A percentile compares a stretch with the other conserved stretches of the same genome.
Evolutionary conservation across 2,797 vertebrate species (phyloP).

Genomic region (Sciaenops ocellatus): DNA sequence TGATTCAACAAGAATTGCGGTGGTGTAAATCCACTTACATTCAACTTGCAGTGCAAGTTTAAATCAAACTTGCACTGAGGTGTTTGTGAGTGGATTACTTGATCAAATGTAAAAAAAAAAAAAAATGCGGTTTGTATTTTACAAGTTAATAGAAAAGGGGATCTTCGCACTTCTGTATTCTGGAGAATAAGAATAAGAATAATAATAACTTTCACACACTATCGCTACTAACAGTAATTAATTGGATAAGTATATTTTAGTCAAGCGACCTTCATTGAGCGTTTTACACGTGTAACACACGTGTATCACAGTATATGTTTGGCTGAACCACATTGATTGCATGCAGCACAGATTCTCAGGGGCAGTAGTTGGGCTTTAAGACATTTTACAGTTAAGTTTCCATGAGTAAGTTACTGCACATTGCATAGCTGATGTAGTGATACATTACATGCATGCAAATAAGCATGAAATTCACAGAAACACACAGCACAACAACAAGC

Average conservation of each 20-base stretch:
- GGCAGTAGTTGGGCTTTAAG: neutral
- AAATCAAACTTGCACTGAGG: neutral
- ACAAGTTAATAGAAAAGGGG: neutral
- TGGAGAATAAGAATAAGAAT: neutral
- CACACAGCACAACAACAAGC: neutral
- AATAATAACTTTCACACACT: neutral
- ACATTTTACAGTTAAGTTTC: neutral
- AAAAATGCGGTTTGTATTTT: neutral
- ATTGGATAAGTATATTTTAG: neutral
- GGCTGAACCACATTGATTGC: neutral
- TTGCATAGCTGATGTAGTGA: neutral
- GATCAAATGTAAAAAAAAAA: too few species aligned
- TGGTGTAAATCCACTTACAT: neutral
- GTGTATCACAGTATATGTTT: too few species aligned
- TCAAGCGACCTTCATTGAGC: neutral
- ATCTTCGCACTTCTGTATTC: constrained; percentile 6
- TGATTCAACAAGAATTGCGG: neutral
- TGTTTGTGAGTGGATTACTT: too few species aligned
- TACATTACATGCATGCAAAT: neutral
- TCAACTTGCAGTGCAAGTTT: neutral
- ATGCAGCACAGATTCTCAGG: neutral
- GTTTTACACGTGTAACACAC: neutral
- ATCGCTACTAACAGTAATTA: neutral
- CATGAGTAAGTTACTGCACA: neutral
- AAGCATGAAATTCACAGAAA: neutral